phyloP scores from a whole-genome alignment of 2,888 invertebrate species.

The Tanypteryx hageni region DNA sequence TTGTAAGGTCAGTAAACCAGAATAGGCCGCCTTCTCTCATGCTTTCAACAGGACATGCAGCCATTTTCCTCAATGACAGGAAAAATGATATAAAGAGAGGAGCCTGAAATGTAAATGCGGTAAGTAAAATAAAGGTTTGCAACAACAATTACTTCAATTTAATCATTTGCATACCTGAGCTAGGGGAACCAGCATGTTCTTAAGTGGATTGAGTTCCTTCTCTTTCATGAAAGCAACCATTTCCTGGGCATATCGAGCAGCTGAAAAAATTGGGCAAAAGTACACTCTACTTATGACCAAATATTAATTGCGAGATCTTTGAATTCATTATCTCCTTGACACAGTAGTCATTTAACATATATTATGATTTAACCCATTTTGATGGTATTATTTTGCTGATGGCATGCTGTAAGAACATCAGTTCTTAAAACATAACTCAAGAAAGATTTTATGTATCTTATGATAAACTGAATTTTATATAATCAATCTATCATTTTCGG shows the following conservation, averaged over 20 bases:
- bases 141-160: not conserved
- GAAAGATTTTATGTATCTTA: too few relatives aligned
- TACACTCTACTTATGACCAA: slow-evolving; percentile 17
- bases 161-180: slow-evolving; percentile 80
- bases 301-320: too few relatives aligned
- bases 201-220: slow-evolving; percentile 87
- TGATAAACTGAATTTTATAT: too few relatives aligned
- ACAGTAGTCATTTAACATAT: too few relatives aligned
- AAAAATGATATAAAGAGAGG: slow-evolving; percentile 96
- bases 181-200: slow-evolving; percentile 86
- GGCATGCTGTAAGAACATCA: too few relatives aligned
- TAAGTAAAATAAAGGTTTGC: not conserved
- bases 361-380: too few relatives aligned
- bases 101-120: slow-evolving; percentile 75
- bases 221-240: slow-evolving; percentile 89
- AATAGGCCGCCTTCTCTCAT: slow-evolving; percentile 90
- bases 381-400: too few relatives aligned
- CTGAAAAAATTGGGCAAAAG: slow-evolving; percentile 73
- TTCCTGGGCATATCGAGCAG: slow-evolving; percentile 86
- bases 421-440: too few relatives aligned
- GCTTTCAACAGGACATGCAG: slow-evolving; percentile 93
- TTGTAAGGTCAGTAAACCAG: slow-evolving; percentile 96
- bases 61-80: slow-evolving; percentile 91
- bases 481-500: too few relatives aligned
- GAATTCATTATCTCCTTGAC: too few relatives aligned